A percentile compares a stretch with the other conserved stretches of the same genome.
Evolutionary conservation across 1,140 invertebrate species (phyloP).

Genomic region (Diachasmimorpha longicaudata): DNA sequence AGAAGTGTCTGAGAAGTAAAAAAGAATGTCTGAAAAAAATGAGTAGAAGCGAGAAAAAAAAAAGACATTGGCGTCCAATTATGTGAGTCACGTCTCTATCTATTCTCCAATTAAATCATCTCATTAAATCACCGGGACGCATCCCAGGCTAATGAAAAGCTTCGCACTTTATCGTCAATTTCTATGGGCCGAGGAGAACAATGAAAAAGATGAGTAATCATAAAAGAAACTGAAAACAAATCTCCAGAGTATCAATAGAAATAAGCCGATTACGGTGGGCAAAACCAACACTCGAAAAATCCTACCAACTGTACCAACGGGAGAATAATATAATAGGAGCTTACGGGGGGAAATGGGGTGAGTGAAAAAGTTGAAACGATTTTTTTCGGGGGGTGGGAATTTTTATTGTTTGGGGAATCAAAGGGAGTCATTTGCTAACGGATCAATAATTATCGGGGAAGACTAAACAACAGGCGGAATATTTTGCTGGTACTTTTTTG

Average conservation of each 20-base stretch:
- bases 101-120: slow-evolving; percentile 14
- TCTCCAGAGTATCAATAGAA: neutral
- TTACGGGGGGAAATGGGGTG: neutral
- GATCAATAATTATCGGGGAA: no score
- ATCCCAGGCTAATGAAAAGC: slow-evolving; percentile 4
- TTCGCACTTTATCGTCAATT: neutral
- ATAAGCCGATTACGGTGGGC: neutral
- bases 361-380: neutral
- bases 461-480: no score
- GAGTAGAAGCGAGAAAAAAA: neutral
- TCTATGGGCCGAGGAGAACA: neutral
- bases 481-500: no score
- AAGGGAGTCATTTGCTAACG: no score
- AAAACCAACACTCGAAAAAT: neutral
- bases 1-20: neutral
- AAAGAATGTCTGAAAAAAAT: neutral
- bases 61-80: neutral
- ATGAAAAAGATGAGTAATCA: neutral
- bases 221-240: neutral
- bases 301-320: neutral
- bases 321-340: neutral
- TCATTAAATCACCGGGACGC: slow-evolving; percentile 4
- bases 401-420: no score
- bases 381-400: no score
- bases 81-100: neutral